These are phyloP conservation scores for Vombatus ursinus DNA, from an alignment of 2,113 vertebrate species.

Conservation along the genomic window DNA sequence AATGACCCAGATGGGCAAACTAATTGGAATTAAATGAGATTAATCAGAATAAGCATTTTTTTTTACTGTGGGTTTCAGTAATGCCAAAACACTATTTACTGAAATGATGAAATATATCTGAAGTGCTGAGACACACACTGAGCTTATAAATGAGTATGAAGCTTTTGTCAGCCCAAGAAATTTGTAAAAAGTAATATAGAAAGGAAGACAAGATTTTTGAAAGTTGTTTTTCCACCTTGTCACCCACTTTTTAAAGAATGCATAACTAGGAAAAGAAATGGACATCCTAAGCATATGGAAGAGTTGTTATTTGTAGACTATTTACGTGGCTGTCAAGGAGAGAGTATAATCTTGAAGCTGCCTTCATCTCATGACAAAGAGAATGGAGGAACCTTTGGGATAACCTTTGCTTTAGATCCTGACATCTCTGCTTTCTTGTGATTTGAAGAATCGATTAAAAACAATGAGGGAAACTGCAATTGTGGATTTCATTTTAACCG, in stretches of 20 bases:
- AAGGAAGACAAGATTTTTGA: not conserved
- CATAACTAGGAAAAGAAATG: not conserved
- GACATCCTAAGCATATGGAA: not conserved
- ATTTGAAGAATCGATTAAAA: not conserved
- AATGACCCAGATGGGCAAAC: constrained; percentile 48
- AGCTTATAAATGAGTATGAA: not conserved
- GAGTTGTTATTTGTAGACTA: not conserved
- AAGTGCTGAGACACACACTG: not conserved
- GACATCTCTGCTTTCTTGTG: not conserved
- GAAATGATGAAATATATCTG: constrained; percentile 4
- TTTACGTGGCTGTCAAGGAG: not conserved
- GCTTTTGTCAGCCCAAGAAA: not conserved
- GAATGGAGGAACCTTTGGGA: not conserved
- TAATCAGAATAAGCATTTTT: constrained; percentile 55
- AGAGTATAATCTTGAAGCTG: not conserved
- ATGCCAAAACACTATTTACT: constrained; percentile 32
- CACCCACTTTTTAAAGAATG: not conserved
- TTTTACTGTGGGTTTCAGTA: constrained; percentile 26
- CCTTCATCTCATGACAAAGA: not conserved
- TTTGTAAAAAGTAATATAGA: not conserved
- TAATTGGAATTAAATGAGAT: constrained; percentile 50
- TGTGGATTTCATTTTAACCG: not conserved
- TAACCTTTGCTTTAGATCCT: not conserved
- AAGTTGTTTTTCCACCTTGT: not conserved
- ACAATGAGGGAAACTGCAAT: not conserved